phyloP scores from a whole-genome alignment of 2,797 vertebrate genomes.

The Dermochelys coriacea region DNA sequence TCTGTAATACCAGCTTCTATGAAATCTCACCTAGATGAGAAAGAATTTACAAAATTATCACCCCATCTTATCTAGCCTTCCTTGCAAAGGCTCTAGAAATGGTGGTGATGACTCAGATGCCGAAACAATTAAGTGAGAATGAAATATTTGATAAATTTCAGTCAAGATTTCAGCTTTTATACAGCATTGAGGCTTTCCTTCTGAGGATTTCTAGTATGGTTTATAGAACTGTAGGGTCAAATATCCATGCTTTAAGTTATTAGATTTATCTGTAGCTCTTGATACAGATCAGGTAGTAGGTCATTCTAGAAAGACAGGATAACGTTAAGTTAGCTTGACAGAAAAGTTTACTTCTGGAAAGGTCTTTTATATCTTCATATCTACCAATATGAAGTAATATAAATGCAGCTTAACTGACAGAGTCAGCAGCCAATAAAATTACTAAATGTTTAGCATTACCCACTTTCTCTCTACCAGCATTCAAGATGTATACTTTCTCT shows the following conservation, averaged over 20 bases:
- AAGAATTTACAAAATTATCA: not conserved
- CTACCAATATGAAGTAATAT: not conserved
- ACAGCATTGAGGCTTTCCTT: not conserved
- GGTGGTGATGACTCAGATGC: not conserved
- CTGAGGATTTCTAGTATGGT: not conserved
- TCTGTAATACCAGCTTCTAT: not conserved
- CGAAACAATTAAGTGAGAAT: not conserved
- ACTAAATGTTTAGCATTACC: not conserved
- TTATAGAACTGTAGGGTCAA: not conserved
- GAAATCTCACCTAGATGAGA: not conserved
- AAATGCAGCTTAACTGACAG: not conserved
- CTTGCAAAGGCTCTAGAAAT: not conserved
- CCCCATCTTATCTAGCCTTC: not conserved
- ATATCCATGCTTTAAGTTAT: not conserved
- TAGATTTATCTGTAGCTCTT: not conserved
- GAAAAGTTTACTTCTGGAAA: not conserved
- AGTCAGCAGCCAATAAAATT: not conserved
- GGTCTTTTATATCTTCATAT: not conserved
- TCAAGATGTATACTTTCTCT: not conserved
- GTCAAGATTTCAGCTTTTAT: not conserved
- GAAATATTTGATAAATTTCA: not conserved
- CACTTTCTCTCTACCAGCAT: not conserved
- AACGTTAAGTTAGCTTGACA: not conserved
- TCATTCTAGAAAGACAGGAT: not conserved
- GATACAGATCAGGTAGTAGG: not conserved